Conservation (phyloP, 1,140 invertebrate species). For the Cryptotermes secundus region DNA sequence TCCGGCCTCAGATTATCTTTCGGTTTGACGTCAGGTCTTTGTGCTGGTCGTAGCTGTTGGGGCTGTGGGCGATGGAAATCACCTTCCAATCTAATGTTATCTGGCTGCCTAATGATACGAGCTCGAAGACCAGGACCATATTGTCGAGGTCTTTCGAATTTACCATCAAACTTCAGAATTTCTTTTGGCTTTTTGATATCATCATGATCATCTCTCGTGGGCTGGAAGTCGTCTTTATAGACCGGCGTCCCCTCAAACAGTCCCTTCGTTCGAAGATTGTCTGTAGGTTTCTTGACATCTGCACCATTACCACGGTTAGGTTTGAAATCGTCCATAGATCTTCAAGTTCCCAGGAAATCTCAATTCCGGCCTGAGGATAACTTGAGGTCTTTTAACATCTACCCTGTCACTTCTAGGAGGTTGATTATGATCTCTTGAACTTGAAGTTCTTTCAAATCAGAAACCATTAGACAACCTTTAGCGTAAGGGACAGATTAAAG, state of each 20-base stretch:
- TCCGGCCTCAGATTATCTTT: conserved; percentile 57
- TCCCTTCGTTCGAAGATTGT: conserved; percentile 61
- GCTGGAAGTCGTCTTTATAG: conserved; percentile 51
- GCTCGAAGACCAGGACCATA: conserved; percentile 52
- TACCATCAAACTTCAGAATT: conserved; percentile 53
- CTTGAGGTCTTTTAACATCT: conserved; percentile 49
- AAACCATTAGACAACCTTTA: too few species aligned
- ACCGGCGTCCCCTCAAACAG: conserved; percentile 54
- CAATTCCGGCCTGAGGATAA: conserved; percentile 59
- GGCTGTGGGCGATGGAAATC: conserved; percentile 51
- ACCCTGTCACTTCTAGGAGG: conserved; percentile 49
- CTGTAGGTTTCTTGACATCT: conserved; percentile 60
- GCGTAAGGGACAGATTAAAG: too few species aligned
- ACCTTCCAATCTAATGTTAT: conserved; percentile 60
- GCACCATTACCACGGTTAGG: conserved; percentile 56
- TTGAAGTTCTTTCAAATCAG: conserved; percentile 55
- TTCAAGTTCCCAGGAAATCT: conserved; percentile 42
- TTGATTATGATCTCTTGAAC: conserved; percentile 38
- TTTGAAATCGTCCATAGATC: too few species aligned
- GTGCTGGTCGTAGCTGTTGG: conserved; percentile 33
- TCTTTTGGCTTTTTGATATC: conserved; percentile 47
- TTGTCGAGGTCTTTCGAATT: conserved; percentile 44
- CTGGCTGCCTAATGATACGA: conserved; percentile 52
- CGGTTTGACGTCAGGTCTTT: conserved; percentile 40
- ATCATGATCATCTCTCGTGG: conserved; percentile 43